Conservation (phyloP, 2,888 invertebrate species). For the Volucella bombylans region DNA sequence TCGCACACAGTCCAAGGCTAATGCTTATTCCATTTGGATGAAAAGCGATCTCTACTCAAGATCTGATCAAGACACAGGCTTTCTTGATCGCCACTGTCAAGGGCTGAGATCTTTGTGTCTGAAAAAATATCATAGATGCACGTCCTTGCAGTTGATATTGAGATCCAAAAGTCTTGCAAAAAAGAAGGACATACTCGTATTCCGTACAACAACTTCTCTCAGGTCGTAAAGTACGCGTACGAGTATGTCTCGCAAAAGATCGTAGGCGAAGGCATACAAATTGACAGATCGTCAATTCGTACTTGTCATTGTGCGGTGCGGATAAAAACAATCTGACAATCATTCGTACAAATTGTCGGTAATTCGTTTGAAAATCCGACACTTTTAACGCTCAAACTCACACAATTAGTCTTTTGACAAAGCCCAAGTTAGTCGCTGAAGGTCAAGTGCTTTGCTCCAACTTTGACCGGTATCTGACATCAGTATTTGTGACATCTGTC, state of each 20-base stretch:
- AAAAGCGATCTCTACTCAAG: constrained; percentile 14
- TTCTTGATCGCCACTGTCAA: constrained; percentile 10
- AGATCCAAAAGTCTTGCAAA: neutral
- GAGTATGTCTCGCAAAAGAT: neutral
- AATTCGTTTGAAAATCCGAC: constrained; percentile 8
- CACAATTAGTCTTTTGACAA: constrained; percentile 39
- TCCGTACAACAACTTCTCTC: neutral
- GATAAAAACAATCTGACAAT: constrained; percentile 8
- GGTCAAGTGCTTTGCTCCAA: constrained; percentile 16
- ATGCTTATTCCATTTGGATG: neutral
- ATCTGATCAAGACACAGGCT: neutral
- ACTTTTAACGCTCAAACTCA: constrained; percentile 3
- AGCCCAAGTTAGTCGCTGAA: constrained; percentile 29
- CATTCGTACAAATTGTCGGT: constrained; percentile 11
- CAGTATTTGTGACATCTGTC: constrained; percentile 16
- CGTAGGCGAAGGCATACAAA: neutral
- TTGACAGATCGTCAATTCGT: constrained; percentile 12
- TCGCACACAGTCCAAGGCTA: constrained; percentile 25
- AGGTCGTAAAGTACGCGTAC: neutral
- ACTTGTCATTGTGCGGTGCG: constrained; percentile 10
- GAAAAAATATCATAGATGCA: constrained; percentile 2
- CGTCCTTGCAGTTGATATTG: constrained; percentile 27
- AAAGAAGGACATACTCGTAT: neutral
- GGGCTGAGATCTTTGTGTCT: neutral
- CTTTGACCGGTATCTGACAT: constrained; percentile 15